Base-by-base conservation (phyloP, 2,797 vertebrate species). In the Hypotaenidia philippensis region DNA sequence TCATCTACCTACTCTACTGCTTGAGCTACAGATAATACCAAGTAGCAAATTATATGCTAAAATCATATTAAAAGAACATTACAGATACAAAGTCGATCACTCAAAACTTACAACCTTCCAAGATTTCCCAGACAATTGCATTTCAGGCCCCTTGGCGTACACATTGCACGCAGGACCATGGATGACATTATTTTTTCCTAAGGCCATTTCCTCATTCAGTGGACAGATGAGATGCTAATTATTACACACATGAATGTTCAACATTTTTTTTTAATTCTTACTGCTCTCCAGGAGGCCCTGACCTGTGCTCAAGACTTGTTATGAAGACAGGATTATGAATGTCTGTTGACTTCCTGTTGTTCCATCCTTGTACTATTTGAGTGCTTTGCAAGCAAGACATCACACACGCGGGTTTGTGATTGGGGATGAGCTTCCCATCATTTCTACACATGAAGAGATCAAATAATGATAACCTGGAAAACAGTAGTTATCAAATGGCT, bases 51-150 rank as follows among this genome's bases (percentile, higher is more conserved):
- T 49, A 77, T 56, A 93, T 2, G 5, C 66, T 44, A 88, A 86
- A 88, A 88, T 52, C 32, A 31, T 59, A 91, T 72, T 86, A 92
- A 72, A 92, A 82, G 32, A 87, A 53, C 59, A 83, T 88, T 86
- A 93, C 25, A 77, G 81, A 83, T 61, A 84, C 50, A 91, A 86
- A 92, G 76, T 34, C 65, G 82, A 76, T 81, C 85, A 50, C 36
- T 92, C 84, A 82, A 92, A 94, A 86, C 70, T 66, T 66, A 49
- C 11, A 78, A 41, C 40, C 59, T 91, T 75, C 52, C 72, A 76
- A 90, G 82, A 86, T 76, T 86, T 81, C 63, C 22, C 79, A 86
- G 57, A 69, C 61, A 93, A 88, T 50, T 85, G 59, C 36, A 85
- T 93, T 94, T 96, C 79, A 86, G 71, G 47, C 26, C 65, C 64